Evolutionary conservation across 30 jellyfish, hydroid and myxozoan species (phyloP), one percentile per base, ranked within the genome.

Genomic region (Hydra vulgaris): DNA sequence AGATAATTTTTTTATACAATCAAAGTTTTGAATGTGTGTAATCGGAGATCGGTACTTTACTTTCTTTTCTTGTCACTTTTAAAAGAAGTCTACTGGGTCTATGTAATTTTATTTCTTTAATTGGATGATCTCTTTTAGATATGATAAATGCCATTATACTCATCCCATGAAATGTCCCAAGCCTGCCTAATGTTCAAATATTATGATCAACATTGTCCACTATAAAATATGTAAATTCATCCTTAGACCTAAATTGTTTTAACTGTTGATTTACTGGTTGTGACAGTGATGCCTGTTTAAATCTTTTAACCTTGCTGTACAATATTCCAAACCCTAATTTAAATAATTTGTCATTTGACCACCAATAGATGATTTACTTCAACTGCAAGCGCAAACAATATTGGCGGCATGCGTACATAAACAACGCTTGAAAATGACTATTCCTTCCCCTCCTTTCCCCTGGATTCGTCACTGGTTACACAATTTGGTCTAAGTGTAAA

Each of bases 121-220:
- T 56, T 15, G n/a, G 18, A n/a, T 15, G 71, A n/a, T 56, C 71
- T 56, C 71, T 17, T 56, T 56, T 56, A 56, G 18, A 56, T 56
- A 56, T 17, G 71, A n/a, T 56, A 56, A n/a, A 17, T 56, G 71
- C 71, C 17, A 56, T 56, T 17, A 56, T 56, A 56, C 71, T n/a
- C n/a, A n/a, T n/a, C n/a, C n/a, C n/a, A n/a, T n/a, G n/a, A n/a
- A n/a, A n/a, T n/a, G n/a, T n/a, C 71, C 71, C 71, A 56, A 56
- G 71, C 17, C 71, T n/a, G n/a, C 17, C 71, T n/a, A 17, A 56
- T 56, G 71, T 56, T 15, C 71, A n/a, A 56, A 56, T 56, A n/a
- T 56, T 56, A 56, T 56, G 71, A 56, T 56, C 71, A 56, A 56
- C 71, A 56, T 56, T 56, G 71, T 56, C 71, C n/a, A n/a, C 71